These are phyloP conservation scores for Notodonta ziczac DNA, from an alignment of 2,888 invertebrate genomes.

Conservation along the genomic window DNA sequence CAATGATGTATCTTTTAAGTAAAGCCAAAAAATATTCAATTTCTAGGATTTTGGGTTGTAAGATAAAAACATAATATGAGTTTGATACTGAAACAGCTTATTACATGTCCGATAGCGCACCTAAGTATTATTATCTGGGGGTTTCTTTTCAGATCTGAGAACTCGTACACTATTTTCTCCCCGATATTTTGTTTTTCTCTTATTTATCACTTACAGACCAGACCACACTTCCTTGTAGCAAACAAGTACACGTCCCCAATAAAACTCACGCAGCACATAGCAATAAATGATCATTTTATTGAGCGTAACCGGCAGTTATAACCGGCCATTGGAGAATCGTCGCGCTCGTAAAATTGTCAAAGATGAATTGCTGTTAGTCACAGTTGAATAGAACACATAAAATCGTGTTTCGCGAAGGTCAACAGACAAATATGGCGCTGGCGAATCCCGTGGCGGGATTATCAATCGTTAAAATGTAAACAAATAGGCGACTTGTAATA, in stretches of 20 bases:
- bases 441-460: slow-evolving; percentile 23
- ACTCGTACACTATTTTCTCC: background rate
- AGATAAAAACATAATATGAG: no score
- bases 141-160: no score
- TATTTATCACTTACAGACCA: background rate
- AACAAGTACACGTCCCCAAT: slow-evolving; percentile 29
- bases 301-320: slow-evolving; percentile 53
- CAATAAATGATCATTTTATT: slow-evolving; percentile 55
- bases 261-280: slow-evolving; percentile 33
- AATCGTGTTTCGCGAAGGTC: slow-evolving; percentile 34
- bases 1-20: no score
- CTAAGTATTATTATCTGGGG: no score
- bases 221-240: slow-evolving; percentile 28
- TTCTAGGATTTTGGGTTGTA: no score
- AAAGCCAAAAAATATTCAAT: no score
- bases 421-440: slow-evolving; percentile 32
- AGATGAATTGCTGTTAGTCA: slow-evolving; percentile 45
- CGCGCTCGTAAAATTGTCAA: slow-evolving; percentile 52
- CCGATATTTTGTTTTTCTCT: background rate
- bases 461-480: slow-evolving; percentile 36
- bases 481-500: slow-evolving; percentile 26
- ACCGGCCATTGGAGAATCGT: slow-evolving; percentile 46
- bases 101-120: no score
- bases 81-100: no score
- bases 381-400: slow-evolving; percentile 48